A percentile compares a stretch with the other conserved stretches of the same genome.
Conservation (phyloP, 2,113 vertebrate genomes). For the Herpetotheres cachinnans region DNA sequence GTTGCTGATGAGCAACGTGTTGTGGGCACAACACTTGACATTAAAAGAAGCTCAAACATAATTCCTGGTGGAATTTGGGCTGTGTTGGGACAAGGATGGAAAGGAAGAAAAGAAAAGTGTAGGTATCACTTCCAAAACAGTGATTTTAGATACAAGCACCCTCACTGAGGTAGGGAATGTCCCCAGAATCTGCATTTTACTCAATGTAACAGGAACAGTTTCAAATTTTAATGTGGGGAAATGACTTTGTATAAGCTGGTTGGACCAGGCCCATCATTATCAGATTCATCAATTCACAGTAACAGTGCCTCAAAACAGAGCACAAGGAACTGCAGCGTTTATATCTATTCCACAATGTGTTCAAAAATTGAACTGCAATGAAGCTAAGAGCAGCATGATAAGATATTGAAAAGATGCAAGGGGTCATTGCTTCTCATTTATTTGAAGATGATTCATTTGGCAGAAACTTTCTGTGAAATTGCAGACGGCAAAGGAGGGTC, state of each 20-base stretch:
- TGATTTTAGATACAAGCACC: neutral
- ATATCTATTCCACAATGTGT: neutral
- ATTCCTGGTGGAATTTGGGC: neutral
- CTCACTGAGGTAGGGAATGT: neutral
- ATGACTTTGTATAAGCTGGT: neutral
- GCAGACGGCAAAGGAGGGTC: neutral
- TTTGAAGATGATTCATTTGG: neutral
- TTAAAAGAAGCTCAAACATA: neutral
- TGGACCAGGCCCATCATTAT: neutral
- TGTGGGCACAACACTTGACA: neutral
- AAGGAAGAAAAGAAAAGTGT: neutral
- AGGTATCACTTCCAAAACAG: neutral
- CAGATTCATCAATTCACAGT: neutral
- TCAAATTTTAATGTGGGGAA: neutral
- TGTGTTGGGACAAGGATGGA: neutral
- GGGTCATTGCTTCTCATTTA: neutral
- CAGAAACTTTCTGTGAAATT: neutral
- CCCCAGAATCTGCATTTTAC: neutral
- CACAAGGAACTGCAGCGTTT: neutral
- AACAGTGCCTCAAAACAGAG: neutral
- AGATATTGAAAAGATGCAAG: neutral
- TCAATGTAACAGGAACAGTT: neutral
- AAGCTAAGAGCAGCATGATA: neutral
- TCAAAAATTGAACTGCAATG: neutral
- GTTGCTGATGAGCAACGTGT: neutral